Conservation (phyloP, 2,888 invertebrate genomes). For the Artemia sinica region DNA sequence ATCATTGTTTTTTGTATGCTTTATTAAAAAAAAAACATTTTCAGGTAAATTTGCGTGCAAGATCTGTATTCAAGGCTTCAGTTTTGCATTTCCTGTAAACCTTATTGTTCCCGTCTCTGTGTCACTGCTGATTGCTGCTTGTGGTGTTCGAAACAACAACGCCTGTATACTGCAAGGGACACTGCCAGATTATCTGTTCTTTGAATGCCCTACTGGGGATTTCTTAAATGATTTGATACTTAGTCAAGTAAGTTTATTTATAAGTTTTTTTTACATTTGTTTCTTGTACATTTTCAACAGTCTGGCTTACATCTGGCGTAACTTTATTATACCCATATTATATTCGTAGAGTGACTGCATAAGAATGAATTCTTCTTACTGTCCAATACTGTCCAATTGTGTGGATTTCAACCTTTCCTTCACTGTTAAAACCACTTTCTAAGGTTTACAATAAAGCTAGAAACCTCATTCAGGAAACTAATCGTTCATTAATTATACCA, state of each 20-base stretch:
- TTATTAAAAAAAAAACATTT: slow-evolving; percentile 18
- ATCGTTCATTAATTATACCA: no score
- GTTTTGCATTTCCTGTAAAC: slow-evolving; percentile 88
- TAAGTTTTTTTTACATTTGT: slow-evolving; percentile 9
- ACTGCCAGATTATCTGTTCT: slow-evolving; percentile 76
- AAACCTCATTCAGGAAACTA: no score
- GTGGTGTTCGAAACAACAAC: slow-evolving; percentile 67
- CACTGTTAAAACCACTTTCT: no score
- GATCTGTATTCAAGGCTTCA: slow-evolving; percentile 89
- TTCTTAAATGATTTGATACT: slow-evolving; percentile 65
- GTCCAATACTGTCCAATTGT: no score
- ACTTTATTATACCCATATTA: background rate
- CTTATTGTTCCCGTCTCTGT: slow-evolving; percentile 78
- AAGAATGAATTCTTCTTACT: no score
- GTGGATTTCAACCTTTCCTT: no score
- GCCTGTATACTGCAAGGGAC: slow-evolving; percentile 71
- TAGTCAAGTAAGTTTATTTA: slow-evolving; percentile 38
- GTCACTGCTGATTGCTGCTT: slow-evolving; percentile 66
- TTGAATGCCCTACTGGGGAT: slow-evolving; percentile 66
- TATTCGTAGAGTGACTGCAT: background rate
- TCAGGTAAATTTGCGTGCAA: slow-evolving; percentile 81
- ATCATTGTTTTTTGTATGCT: no score
- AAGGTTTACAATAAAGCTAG: no score
- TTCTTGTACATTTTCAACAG: no score
- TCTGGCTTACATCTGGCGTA: slow-evolving; percentile 17